phyloP scores from a whole-genome alignment of 2,113 vertebrate genomes.

The Sula dactylatra region DNA sequence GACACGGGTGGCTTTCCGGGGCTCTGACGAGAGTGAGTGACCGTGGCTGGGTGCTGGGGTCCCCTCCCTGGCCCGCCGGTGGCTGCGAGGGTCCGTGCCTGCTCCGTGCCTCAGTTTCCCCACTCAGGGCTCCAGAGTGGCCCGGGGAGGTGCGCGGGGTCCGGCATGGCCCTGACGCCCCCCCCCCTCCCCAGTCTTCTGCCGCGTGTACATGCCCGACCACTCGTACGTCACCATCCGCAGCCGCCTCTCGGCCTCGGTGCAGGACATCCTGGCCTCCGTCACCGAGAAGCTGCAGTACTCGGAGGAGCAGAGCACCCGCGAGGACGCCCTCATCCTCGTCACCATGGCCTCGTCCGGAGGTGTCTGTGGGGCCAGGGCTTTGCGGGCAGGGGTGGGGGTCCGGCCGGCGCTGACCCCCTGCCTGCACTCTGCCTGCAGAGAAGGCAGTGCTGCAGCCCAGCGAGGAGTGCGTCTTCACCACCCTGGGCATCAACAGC shows the following conservation, averaged over 20 bases:
- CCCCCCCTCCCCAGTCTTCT: constrained; percentile 83
- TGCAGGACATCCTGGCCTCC: constrained; percentile 91
- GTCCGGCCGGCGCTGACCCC: background rate
- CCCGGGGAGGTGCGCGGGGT: background rate
- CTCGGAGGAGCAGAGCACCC: constrained; percentile 86
- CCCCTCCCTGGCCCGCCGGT: background rate
- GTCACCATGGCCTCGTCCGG: constrained; percentile 91
- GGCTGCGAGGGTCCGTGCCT: rapidly evolving
- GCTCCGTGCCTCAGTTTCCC: background rate
- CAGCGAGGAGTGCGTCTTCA: constrained; percentile 95
- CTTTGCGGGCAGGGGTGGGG: background rate
- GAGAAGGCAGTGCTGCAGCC: constrained; percentile 93
- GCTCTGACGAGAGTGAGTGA: constrained; percentile 92
- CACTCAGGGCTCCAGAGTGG: background rate
- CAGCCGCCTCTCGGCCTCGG: constrained; percentile 92
- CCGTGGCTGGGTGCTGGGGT: rapidly evolving
- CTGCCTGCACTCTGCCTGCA: constrained; percentile 35
- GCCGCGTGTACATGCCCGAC: constrained; percentile 94
- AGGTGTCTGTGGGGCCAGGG: constrained; percentile 65
- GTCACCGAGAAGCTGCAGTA: constrained; percentile 95
- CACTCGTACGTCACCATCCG: constrained; percentile 97
- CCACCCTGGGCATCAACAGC: constrained; percentile 95
- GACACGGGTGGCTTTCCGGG: constrained; percentile 93
- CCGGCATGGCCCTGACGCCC: rapidly evolving
- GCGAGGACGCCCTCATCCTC: constrained; percentile 85